Conservation (phyloP, 2,113 vertebrate species). For the Vombatus ursinus region DNA sequence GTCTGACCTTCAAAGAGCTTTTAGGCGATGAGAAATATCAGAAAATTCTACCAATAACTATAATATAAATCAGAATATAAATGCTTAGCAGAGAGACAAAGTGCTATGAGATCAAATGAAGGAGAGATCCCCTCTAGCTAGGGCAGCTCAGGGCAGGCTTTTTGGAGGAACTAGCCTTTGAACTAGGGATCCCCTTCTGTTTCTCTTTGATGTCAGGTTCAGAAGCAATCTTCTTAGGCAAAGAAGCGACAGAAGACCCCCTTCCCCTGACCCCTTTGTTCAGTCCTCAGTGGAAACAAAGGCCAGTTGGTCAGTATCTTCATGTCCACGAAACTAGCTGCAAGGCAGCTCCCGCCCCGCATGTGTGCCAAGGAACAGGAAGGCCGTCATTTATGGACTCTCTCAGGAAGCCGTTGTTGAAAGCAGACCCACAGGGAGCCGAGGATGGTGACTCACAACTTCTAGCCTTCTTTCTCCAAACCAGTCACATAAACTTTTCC, state of each 20-base stretch:
- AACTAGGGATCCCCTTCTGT: constrained; percentile 70
- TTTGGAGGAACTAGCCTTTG: background rate
- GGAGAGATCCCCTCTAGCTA: background rate
- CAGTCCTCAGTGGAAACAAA: background rate
- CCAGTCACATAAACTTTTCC: constrained; percentile 80
- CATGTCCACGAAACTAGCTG: constrained; percentile 4
- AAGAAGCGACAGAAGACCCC: background rate
- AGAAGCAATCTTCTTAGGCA: constrained; percentile 58
- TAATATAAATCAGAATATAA: background rate
- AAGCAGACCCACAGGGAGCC: constrained; percentile 60
- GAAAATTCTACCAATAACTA: background rate
- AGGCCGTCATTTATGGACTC: constrained; percentile 52
- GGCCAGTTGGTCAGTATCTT: background rate
- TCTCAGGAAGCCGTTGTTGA: constrained; percentile 54
- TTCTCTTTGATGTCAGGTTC: constrained; percentile 73
- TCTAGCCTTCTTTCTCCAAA: constrained; percentile 71
- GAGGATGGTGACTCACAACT: constrained; percentile 64
- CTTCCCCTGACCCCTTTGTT: background rate
- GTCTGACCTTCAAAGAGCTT: background rate
- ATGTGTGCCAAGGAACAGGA: constrained; percentile 55
- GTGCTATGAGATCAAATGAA: constrained; percentile 1
- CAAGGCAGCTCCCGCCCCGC: background rate
- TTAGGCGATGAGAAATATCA: background rate
- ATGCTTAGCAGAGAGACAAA: background rate
- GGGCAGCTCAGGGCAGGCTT: background rate